phyloP scores from a whole-genome alignment of 1,140 invertebrate species.

The Nilaparvata lugens region DNA sequence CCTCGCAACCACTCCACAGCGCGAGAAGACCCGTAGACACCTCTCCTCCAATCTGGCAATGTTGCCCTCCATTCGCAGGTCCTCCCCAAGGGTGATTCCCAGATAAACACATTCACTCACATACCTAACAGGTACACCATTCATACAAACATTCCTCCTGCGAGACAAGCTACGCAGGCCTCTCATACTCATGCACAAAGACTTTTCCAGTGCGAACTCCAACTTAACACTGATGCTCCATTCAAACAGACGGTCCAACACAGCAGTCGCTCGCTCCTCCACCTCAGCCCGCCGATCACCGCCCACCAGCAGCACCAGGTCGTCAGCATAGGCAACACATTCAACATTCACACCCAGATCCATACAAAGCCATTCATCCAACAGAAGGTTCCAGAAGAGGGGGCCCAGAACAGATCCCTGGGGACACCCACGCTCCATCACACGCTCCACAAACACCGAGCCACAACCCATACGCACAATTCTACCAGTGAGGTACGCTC shows the following conservation, averaged over 20 bases:
- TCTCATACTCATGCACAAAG: not conserved
- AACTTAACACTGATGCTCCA: not conserved
- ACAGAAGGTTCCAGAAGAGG: slow-evolving; percentile 3
- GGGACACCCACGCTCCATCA: not conserved
- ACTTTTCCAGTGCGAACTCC: not conserved
- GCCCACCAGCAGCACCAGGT: not conserved
- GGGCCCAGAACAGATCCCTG: slow-evolving; percentile 4
- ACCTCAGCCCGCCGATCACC: not conserved
- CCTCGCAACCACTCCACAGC: no score
- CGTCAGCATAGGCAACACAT: not conserved
- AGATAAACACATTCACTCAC: no score
- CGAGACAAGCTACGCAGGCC: not conserved
- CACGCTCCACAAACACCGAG: no score
- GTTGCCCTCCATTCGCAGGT: no score
- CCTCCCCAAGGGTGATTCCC: no score
- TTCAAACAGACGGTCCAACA: not conserved
- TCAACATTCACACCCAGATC: not conserved
- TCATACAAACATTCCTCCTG: not conserved
- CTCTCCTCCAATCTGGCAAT: no score
- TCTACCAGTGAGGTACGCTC: no score
- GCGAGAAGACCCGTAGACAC: no score
- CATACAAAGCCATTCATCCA: not conserved
- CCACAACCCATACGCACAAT: no score
- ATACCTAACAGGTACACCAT: not conserved
- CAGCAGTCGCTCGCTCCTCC: not conserved